Percentiles rank a stretch among this genome's conserved stretches.
These are phyloP conservation scores for Sphaeramia orbicularis DNA, from an alignment of 2,797 vertebrate genomes.

Conservation along the genomic window DNA sequence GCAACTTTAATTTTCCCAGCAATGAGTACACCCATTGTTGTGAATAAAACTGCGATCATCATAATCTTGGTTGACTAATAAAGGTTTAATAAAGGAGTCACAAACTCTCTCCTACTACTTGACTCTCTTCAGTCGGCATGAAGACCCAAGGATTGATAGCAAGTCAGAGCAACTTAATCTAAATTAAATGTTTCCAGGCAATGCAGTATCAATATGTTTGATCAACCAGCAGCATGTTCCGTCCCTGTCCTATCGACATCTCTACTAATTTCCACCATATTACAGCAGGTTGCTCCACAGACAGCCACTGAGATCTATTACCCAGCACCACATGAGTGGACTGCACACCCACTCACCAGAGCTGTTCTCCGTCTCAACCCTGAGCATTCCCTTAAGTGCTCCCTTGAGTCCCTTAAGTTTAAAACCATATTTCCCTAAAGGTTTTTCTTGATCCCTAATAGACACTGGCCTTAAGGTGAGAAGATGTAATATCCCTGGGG, in stretches of 20 bases:
- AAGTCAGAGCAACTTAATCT: constrained; percentile 26
- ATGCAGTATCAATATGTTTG: constrained; percentile 22
- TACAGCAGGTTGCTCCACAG: constrained; percentile 41
- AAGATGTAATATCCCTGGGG: constrained; percentile 38
- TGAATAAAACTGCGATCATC: constrained; percentile 32
- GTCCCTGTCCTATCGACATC: constrained; percentile 32
- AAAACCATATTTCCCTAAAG: constrained; percentile 31
- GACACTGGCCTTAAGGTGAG: constrained; percentile 20
- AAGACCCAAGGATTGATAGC: constrained; percentile 7
- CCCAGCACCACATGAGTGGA: constrained; percentile 21
- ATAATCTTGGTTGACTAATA: constrained; percentile 21
- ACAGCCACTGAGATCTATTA: constrained; percentile 53
- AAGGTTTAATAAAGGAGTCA: constrained; percentile 3
- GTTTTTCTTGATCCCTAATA: constrained; percentile 24
- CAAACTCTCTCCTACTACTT: background rate
- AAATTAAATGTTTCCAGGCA: constrained; percentile 49
- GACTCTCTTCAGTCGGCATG: background rate
- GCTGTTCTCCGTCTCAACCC: constrained; percentile 17
- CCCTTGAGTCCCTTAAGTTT: constrained; percentile 18
- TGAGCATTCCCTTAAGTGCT: constrained; percentile 11
- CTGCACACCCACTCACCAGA: constrained; percentile 35
- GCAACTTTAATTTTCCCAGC: constrained; percentile 40
- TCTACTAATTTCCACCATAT: constrained; percentile 36
- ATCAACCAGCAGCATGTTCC: constrained; percentile 31
- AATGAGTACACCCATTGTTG: constrained; percentile 11